Base-by-base conservation (phyloP, 2,797 vertebrate species). In the Anabas testudineus region DNA sequence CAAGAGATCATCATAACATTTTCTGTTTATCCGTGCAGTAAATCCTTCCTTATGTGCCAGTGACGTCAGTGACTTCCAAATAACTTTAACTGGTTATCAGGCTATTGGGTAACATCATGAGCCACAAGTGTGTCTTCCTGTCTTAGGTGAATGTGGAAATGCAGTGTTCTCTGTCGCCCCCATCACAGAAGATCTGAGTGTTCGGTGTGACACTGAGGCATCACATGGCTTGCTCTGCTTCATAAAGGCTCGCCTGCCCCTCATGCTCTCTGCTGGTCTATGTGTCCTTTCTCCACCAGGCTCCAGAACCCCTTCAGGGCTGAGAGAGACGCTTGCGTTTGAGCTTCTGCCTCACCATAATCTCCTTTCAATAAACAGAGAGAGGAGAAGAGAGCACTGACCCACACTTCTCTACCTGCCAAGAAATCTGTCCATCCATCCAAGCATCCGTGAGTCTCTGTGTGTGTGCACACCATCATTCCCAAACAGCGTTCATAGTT, bases 301-400 rank as follows among this genome's bases (percentile, higher is more conserved):
- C 77, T n/a, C 65, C 70, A 2, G 8, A 45, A n/a, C 15, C 32
- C 43, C 73, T 87, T 92, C 89, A 95, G 69, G 94, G 92, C 88
- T 94, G 94, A 84, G 89, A 88, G 81, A 92, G 93, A 81, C 90
- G 93, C 77, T 91, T 94, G 81, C 92, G 93, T 85, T 94, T 96
- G 22, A 88, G 88, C 84, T 91, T 94, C 90, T 93, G 90, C 84
- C 89, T 90, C 47, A 24, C 80, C 90, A 92, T 94, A 78, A 94
- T 93, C 78, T 94, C 93, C 93, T 96, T 96, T 90, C 18, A 88
- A 82, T 90, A 75, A 89, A 37, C 57, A 91, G 49, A 91, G 86
- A 92, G 75, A 84, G 74, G 71, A 91, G 81, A 90, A 82, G 58
- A 93, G 87, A 87, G 83, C 59, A 45, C 46, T 67, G 78, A 88